Base-by-base conservation (phyloP, 2,888 invertebrate genomes). In the Oscheius sp. region DNA sequence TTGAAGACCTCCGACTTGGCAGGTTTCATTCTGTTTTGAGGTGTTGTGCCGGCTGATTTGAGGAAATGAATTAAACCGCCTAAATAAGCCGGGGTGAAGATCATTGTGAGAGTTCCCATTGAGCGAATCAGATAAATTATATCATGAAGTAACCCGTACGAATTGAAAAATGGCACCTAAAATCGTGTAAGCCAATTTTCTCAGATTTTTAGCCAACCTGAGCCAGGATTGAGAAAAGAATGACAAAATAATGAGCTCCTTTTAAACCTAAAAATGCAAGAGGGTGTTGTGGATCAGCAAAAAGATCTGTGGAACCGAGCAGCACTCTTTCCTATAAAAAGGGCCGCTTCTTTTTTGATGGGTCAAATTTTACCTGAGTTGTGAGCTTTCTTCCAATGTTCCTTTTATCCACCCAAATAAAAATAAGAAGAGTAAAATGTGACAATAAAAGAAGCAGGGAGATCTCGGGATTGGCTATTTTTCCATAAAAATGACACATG, bases 51-150 rank as follows among this genome's bases (percentile, higher is more conserved):
- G 52, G 27, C n/a, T 25, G 71, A 64, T 64, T 72, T 72, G 6
- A 72, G 21, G 21, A 64, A 52, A 27, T 72, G 72, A n/a, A 72
- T 55, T 16, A 72, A 41, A 25, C 72, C 72, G 5, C 72, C 72
- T 9, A 72, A 41, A 46, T 45, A 72, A 23, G 64, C 23, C 12
- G 72, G 72, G 13, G 56, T 45, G 55, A 72, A 27, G 16, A 72
- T 35, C 43, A 72, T 41, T 29, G 29, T 18, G 25, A 72, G 43
- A 6, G 71, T 61, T 12, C 61, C 59, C 13, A 61, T 23, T n/a
- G 71, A 71, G 21, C 71, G 71, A 29, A 25, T 5, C 3, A 71
- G 18, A 29, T 61, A 71, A 16, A 71, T 45, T 2, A 61, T 5
- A 29, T 61, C 41, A 2, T 21, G 52, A 13, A 52, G 25, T 6